Conservation (phyloP, 1,140 invertebrate genomes). For the Drosophila virilis region DNA sequence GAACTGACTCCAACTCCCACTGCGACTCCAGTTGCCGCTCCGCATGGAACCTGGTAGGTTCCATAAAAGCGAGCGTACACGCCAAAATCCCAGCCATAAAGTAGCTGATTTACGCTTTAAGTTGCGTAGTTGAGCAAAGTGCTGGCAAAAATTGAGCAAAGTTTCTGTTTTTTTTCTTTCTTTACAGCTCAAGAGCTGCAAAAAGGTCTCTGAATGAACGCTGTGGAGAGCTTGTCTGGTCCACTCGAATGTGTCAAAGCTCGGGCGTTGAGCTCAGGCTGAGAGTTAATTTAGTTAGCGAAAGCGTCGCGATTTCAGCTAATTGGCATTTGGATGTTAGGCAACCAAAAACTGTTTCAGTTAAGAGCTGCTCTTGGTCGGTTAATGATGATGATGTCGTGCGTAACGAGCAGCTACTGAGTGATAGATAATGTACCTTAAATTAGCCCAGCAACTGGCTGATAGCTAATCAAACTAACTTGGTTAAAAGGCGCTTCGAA, state of each 20-base stretch:
- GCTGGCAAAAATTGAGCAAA: conserved; percentile 56
- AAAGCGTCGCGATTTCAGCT: conserved; percentile 41
- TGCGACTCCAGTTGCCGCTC: not conserved
- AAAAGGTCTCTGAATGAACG: not conserved
- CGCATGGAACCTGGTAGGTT: conserved; percentile 7
- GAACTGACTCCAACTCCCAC: conserved; percentile 22
- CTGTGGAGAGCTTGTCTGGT: not conserved
- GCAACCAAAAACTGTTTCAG: conserved; percentile 39
- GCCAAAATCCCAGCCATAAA: conserved; percentile 53
- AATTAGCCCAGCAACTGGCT: conserved; percentile 26
- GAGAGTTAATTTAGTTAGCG: conserved; percentile 46
- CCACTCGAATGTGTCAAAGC: conserved; percentile 61
- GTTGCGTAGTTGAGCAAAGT: conserved; percentile 31
- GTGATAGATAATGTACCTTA: conserved; percentile 39
- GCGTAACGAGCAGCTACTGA: conserved; percentile 40
- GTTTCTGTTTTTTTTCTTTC: conserved; percentile 43
- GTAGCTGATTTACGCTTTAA: conserved; percentile 62
- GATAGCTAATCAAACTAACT: conserved; percentile 31
- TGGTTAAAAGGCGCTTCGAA: not conserved
- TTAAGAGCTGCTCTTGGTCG: conserved; percentile 19
- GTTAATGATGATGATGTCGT: conserved; percentile 44
- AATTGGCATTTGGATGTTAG: conserved; percentile 54
- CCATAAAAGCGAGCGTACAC: not conserved
- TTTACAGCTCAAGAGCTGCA: conserved; percentile 37
- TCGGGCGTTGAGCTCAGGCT: not conserved